A percentile compares a stretch with the other conserved stretches of the same genome.
These are phyloP conservation scores for Copidosoma floridanum DNA, from an alignment of 1,140 invertebrate species.

Conservation along the genomic window DNA sequence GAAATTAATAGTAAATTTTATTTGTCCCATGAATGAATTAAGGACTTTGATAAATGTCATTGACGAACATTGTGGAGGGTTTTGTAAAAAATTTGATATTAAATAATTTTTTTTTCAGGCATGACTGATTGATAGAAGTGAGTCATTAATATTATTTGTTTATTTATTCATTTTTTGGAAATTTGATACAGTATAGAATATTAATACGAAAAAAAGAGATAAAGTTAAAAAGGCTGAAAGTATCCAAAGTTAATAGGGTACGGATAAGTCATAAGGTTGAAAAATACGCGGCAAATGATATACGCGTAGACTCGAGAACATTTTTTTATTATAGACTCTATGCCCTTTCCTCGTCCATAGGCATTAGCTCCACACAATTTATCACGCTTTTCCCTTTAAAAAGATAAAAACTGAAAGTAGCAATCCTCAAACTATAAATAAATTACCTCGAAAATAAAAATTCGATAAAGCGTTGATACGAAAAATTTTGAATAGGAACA, in stretches of 20 bases:
- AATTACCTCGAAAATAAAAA: no score
- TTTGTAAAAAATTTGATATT: no score
- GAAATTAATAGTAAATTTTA: no score
- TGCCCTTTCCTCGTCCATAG: conserved; percentile 3
- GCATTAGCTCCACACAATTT: background rate
- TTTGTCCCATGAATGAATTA: no score
- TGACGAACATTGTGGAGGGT: no score
- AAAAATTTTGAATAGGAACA: conserved; percentile 14
- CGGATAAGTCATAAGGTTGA: conserved; percentile 8
- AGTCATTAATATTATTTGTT: no score
- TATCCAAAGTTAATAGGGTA: conserved; percentile 9
- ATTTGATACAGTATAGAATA: no score
- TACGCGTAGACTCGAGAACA: conserved; percentile 15
- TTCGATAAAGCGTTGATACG: background rate
- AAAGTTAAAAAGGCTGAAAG: conserved; percentile 21
- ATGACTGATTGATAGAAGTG: no score
- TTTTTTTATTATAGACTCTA: conserved; percentile 6
- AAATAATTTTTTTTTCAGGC: no score
- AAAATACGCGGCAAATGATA: background rate
- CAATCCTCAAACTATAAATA: background rate
- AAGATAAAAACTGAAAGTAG: background rate
- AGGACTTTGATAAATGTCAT: no score
- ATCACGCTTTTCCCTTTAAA: background rate
- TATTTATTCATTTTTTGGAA: no score
- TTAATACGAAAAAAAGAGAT: background rate